phyloP scores from a whole-genome alignment of 1,140 invertebrate species.

The Dendroctonus ponderosae region DNA sequence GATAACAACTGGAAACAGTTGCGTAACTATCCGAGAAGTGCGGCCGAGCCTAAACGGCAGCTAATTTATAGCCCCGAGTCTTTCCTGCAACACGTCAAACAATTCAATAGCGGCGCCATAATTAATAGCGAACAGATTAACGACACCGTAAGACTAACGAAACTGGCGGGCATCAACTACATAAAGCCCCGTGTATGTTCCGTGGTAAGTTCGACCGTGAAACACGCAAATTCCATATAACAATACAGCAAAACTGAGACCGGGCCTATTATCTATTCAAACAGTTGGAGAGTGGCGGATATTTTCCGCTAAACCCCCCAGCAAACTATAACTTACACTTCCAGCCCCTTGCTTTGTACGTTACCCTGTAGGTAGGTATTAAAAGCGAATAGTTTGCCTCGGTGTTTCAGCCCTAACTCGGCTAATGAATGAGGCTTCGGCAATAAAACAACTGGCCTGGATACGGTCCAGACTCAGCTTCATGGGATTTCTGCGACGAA shows the following conservation, averaged over 20 bases:
- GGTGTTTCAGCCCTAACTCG: constrained; percentile 2
- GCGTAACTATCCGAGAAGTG: background rate
- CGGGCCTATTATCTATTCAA: constrained; percentile 26
- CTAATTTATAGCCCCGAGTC: background rate
- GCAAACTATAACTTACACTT: constrained; percentile 21
- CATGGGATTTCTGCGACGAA: no score
- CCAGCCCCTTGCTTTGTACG: constrained; percentile 1
- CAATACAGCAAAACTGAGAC: constrained; percentile 18
- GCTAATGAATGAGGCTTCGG: no score
- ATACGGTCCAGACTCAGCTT: no score
- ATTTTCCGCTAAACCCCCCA: constrained; percentile 12
- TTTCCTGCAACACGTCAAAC: background rate
- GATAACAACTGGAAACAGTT: no score
- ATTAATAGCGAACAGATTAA: background rate
- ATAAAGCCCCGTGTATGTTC: constrained; percentile 5
- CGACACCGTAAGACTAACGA: background rate
- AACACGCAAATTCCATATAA: constrained; percentile 26
- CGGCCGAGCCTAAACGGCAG: constrained; percentile 5
- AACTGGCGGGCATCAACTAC: background rate
- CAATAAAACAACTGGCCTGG: no score
- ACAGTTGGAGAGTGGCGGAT: constrained; percentile 17
- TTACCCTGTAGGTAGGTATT: constrained; percentile 10
- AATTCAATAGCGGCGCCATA: background rate
- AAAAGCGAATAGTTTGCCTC: constrained; percentile 22
- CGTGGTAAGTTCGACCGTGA: background rate